Evolutionary conservation across 2,113 vertebrate genomes (phyloP).

Genomic region (Erythrocercus mccallii): DNA sequence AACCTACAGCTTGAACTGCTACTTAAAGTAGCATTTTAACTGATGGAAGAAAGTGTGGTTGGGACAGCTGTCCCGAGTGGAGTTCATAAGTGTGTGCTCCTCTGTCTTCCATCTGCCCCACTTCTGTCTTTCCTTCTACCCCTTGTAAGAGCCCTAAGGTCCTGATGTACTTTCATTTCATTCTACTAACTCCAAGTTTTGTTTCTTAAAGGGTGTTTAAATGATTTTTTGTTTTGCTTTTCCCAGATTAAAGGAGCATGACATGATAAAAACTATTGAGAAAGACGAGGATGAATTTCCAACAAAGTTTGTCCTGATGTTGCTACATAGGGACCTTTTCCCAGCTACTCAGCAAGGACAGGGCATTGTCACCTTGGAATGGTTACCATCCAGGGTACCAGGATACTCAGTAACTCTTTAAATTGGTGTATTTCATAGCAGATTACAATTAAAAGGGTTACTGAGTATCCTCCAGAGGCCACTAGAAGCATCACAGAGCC

Average conservation of each 20-base stretch:
- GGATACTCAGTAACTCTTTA: no score
- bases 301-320: neutral
- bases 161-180: neutral
- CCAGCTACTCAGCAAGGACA: neutral
- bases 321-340: accelerated
- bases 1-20: neutral
- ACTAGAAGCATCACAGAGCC: neutral
- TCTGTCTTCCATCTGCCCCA: neutral
- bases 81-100: neutral
- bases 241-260: neutral
- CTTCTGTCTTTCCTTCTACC: neutral
- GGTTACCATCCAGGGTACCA: neutral
- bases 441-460: neutral
- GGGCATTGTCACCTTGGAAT: accelerated
- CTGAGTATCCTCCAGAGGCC: neutral
- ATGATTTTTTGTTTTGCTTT: neutral
- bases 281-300: neutral
- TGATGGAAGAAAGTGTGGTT: neutral
- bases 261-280: neutral
- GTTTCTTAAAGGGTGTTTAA: neutral
- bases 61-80: neutral
- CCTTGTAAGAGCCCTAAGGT: neutral
- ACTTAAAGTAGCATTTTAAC: neutral
- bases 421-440: neutral
- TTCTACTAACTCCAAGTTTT: neutral